Base-by-base conservation (phyloP, 2,113 vertebrate species). In the Origma solitaria region DNA sequence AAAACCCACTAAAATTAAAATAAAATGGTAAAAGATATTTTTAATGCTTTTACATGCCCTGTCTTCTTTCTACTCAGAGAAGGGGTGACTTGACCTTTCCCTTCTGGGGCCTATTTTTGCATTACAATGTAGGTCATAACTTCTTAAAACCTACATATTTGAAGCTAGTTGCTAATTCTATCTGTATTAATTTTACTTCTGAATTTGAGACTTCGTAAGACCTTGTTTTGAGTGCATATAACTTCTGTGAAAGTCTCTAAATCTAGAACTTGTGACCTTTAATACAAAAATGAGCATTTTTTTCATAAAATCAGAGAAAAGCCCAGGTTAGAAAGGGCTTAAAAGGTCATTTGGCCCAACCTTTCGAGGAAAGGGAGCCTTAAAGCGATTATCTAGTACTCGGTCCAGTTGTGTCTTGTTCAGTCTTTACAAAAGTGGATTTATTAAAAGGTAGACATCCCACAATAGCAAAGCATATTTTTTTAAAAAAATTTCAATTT, bases 111-210 rank as follows among this genome's bases (percentile, higher is more conserved):
- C 88, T 95, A 69, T 86, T 92, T 95, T 91, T 93, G 45, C n/a
- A 40, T 91, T 91, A 51, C 76, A 91, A 92, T 85, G 93, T 94
- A 91, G 91, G 91, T 95, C 82, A 73, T 85, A 93, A 85, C 38
- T 92, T 85, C 50, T 85, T 91, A 88, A 62, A 77, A 88, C 84
- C 70, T 88, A 77, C 54, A 19, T 91, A 82, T 77, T 64, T 87
- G 58, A 88, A 91, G 27, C 10, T 61, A 51, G 50, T 62, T 91
- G 10, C 82, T 96, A 93, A 95, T 86, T 94, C 58, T 91, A 40
- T 66, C 54, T 69, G 27, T 89, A 58, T 91, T 89, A 91, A 87
- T 95, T 95, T 95, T 82, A 70, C 54, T 91, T 91, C 47, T 42
- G 19, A 82, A 66, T 91, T 66, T 54, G 25, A 82, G 38, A 44